Conservation (phyloP, 2,113 vertebrate species). For the Nibea albiflora region DNA sequence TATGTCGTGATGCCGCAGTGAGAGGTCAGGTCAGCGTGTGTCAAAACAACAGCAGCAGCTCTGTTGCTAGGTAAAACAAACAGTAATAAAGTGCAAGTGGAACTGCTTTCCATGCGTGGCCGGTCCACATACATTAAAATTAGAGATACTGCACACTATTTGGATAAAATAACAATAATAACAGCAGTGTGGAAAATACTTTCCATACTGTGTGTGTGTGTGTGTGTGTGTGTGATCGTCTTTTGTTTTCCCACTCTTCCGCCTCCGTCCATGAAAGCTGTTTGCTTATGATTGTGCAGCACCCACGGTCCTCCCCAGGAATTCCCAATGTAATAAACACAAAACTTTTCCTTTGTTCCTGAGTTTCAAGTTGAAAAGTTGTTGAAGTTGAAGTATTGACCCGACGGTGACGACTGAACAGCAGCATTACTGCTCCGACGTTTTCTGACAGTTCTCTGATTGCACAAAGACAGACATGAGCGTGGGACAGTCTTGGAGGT, state of each 20-base stretch:
- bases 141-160: not conserved
- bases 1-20: no score
- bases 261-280: not conserved
- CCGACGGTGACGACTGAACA: no score
- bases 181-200: not conserved
- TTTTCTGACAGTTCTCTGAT: no score
- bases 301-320: no score
- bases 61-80: conserved; percentile 2
- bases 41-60: not conserved
- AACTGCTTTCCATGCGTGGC: conserved; percentile 24
- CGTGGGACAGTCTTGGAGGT: no score
- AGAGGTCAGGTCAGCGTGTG: not conserved
- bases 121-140: not conserved
- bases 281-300: no score
- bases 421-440: no score
- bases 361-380: no score
- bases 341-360: no score
- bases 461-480: no score
- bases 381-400: no score
- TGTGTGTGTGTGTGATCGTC: not conserved
- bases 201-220: conserved; percentile 3
- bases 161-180: not conserved
- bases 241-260: not conserved
- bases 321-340: no score
- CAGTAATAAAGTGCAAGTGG: not conserved